Conservation (phyloP, 2,797 vertebrate species). For the Glyptemys insculpta region DNA sequence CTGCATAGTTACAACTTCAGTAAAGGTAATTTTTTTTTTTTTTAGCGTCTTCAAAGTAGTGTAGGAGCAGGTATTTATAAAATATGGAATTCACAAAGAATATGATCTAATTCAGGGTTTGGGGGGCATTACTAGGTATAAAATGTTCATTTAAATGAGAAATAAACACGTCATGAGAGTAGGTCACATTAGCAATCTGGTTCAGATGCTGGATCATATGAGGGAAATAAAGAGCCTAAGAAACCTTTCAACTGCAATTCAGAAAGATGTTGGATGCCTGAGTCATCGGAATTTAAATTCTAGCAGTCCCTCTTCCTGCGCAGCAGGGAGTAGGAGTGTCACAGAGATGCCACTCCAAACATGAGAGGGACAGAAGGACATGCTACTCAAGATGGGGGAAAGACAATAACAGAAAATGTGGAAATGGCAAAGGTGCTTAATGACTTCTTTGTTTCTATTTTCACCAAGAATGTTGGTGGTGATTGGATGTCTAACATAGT, state of each 20-base stretch:
- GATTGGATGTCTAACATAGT: no score
- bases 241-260: not conserved
- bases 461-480: no score
- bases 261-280: rapidly evolving
- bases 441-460: no score
- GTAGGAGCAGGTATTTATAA: not conserved
- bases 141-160: not conserved
- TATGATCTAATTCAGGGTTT: not conserved
- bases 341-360: not conserved
- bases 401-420: no score
- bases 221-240: not conserved
- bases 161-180: not conserved
- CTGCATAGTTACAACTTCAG: not conserved
- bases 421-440: no score
- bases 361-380: not conserved
- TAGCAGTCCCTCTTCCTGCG: not conserved
- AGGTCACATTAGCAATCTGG: not conserved
- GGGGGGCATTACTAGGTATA: not conserved
- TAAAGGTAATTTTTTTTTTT: not conserved
- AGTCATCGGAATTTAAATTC: not conserved
- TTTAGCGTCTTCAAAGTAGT: not conserved
- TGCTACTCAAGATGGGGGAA: no score
- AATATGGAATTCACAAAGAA: not conserved
- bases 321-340: not conserved
- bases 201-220: not conserved